phyloP scores from a whole-genome alignment of 2,888 invertebrate genomes.

The Clusia tigrina region DNA sequence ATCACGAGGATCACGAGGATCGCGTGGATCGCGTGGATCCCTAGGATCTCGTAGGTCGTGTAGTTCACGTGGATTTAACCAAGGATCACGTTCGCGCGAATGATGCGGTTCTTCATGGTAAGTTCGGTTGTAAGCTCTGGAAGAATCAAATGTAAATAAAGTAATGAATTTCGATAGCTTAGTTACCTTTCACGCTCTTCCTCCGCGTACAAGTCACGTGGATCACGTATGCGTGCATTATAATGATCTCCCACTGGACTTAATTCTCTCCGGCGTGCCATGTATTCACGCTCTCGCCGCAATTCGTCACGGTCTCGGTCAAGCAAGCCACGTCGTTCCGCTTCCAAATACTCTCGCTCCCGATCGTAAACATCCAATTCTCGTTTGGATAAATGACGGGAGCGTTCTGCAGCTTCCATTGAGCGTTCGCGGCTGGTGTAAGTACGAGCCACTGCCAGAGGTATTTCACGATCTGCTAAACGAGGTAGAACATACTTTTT shows the following conservation, averaged over 20 bases:
- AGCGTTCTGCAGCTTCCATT: slow-evolving; percentile 49
- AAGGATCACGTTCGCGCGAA: slow-evolving; percentile 47
- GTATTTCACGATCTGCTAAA: slow-evolving; percentile 72
- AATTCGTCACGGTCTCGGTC: slow-evolving; percentile 52
- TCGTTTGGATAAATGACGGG: slow-evolving; percentile 48
- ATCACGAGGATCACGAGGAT: slow-evolving; percentile 35
- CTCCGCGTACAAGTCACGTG: slow-evolving; percentile 58
- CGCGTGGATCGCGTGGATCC: slow-evolving; percentile 39
- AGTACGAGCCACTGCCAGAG: slow-evolving; percentile 66
- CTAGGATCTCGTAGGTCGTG: slow-evolving; percentile 35
- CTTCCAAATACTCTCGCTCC: slow-evolving; percentile 48
- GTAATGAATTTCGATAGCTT: neutral
- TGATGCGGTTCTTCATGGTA: slow-evolving; percentile 54
- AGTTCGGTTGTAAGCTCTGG: slow-evolving; percentile 54
- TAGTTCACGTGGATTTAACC: slow-evolving; percentile 47
- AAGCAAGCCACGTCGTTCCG: slow-evolving; percentile 51
- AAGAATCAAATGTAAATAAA: no score
- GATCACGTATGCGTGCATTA: slow-evolving; percentile 50
- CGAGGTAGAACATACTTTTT: slow-evolving; percentile 67
- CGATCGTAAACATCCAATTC: slow-evolving; percentile 55
- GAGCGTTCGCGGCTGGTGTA: slow-evolving; percentile 61
- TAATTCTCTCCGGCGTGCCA: slow-evolving; percentile 53
- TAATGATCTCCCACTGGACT: slow-evolving; percentile 58
- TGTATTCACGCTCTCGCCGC: slow-evolving; percentile 56
- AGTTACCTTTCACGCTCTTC: slow-evolving; percentile 57